Percentiles rank a stretch among this genome's conserved stretches.
These are phyloP conservation scores for Anneissia japonica DNA, from an alignment of 35 echinoderm and acorn worm species.

Conservation along the genomic window DNA sequence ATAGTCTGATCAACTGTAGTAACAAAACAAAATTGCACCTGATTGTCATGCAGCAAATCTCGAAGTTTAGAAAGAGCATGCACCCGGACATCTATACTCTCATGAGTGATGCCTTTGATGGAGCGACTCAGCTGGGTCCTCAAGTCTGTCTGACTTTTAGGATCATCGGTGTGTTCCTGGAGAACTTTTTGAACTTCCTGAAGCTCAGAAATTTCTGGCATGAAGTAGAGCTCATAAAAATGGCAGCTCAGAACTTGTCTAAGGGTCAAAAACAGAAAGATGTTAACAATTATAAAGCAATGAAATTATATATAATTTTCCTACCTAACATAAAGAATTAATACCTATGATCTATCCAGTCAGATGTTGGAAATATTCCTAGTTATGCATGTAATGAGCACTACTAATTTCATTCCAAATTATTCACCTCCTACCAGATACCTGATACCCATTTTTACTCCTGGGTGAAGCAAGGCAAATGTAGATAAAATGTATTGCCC, in stretches of 20 bases:
- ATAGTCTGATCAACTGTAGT: no score
- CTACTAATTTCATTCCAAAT: no score
- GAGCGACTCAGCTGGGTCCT: conserved; percentile 69
- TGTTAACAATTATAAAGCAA: no score
- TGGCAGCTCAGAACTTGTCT: conserved; percentile 61
- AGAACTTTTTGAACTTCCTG: conserved; percentile 63
- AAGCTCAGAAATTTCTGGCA: conserved; percentile 75
- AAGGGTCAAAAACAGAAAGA: not conserved
- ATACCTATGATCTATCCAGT: no score
- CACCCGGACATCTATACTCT: conserved; percentile 88
- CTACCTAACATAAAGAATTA: no score
- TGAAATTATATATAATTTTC: no score
- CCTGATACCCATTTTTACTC: no score
- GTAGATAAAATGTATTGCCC: no score
- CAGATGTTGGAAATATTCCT: no score
- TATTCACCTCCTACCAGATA: no score
- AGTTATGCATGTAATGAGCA: no score
- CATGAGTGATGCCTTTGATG: conserved; percentile 77
- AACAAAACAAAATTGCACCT: conserved; percentile 39
- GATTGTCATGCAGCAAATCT: conserved; percentile 69
- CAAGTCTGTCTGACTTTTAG: conserved; percentile 68
- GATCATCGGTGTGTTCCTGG: conserved; percentile 67
- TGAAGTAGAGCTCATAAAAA: conserved; percentile 94
- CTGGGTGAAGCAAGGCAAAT: no score
- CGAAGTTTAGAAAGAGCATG: conserved; percentile 87